Base-by-base conservation (phyloP, 2,888 invertebrate genomes). In the Nasonia oneida region DNA sequence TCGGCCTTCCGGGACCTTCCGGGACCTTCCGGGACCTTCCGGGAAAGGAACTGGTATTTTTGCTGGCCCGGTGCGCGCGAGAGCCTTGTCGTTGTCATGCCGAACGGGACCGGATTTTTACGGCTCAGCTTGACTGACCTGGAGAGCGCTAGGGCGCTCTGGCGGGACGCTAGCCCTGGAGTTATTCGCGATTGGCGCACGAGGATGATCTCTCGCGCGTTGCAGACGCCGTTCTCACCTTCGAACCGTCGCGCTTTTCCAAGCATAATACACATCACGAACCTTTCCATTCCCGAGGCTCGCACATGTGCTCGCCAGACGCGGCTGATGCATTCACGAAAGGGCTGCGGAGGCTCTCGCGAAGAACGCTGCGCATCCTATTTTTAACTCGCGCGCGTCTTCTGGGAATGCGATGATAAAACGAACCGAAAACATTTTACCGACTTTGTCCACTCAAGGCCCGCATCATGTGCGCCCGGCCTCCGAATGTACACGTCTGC, bases 21-120 rank as follows among this genome's bases (percentile, higher is more conserved):
- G 23, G 23, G 23, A 23, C 23, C 23, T 23, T 23, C 23, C 23
- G 23, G 23, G 23, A 23, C 70, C 74, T 82, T 83, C 77, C 81
- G 29, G 77, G 80, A 83, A 78, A 79, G 71, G 73, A 84, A 80
- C 83, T 86, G 83, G 80, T 80, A 86, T 83, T 76, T 83, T 83
- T 82, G 18, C 29, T 18, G 39, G 23, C 18, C 64, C 42, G 57
- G 15, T 50, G 23, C 23, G 12, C 14, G 18, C 33, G 39, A n/a
- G 37, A 71, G n/a, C 71, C 33, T 37, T 70, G 15, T 70, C 0
- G 23, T 23, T 23, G 23, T 23, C 1, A 2, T 18, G 3, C 53
- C 4, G 5, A 33, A 70, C 15, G 70, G 33, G 70, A 10, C 3
- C 33, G 37, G 29, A 70, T 70, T 70, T 70, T 33, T 37, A 37